Conservation (phyloP, 2,113 vertebrate genomes). For the Recurvirostra avosetta region DNA sequence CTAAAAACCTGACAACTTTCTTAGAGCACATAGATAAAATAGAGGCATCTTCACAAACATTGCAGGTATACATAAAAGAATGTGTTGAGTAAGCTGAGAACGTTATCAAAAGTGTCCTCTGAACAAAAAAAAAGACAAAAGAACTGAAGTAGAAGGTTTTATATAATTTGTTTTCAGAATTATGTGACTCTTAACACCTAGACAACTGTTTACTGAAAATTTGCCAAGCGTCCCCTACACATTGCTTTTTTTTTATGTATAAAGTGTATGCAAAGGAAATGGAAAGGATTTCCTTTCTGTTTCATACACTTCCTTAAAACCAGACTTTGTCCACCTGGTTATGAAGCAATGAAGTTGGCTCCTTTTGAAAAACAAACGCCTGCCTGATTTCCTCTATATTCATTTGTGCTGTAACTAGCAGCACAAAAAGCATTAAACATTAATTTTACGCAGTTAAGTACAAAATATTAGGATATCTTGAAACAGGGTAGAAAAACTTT, state of each 20-base stretch:
- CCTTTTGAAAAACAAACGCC: slow-evolving; percentile 18
- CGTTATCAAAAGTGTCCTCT: background rate
- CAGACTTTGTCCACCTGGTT: slow-evolving; percentile 37
- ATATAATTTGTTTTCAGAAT: background rate
- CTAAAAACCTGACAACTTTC: background rate
- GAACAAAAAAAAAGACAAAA: background rate
- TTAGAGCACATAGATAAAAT: background rate
- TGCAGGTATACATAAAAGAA: background rate
- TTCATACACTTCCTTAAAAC: slow-evolving; percentile 42
- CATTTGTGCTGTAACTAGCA: background rate
- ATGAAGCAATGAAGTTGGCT: background rate
- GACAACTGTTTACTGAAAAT: background rate
- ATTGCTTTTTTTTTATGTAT: background rate
- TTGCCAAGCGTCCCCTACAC: background rate
- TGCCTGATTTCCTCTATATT: background rate
- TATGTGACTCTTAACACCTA: slow-evolving; percentile 13
- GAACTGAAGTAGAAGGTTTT: background rate
- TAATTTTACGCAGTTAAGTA: background rate
- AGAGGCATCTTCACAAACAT: background rate
- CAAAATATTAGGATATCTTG: background rate
- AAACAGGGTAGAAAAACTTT: background rate
- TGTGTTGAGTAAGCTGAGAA: background rate
- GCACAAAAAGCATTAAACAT: background rate
- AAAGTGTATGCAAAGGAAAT: slow-evolving; percentile 38
- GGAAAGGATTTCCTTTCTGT: slow-evolving; percentile 56